Percentiles rank a stretch among this genome's conserved stretches.
Evolutionary conservation across 1,140 invertebrate species (phyloP).

Genomic region (Eubasilissa regina): DNA sequence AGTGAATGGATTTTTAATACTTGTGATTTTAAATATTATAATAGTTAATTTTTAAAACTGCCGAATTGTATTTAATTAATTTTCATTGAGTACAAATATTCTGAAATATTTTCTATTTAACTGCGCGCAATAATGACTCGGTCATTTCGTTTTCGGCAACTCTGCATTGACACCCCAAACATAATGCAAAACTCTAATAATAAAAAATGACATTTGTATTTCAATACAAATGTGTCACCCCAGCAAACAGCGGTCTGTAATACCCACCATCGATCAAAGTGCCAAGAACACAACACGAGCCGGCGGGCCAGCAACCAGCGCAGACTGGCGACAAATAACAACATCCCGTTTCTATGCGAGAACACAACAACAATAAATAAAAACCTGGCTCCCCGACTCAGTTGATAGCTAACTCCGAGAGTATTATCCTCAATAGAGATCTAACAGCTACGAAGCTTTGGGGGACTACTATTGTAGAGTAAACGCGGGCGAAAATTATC

Average conservation of each 20-base stretch:
- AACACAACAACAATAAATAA: conserved; percentile 10
- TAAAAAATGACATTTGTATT: conserved; percentile 1
- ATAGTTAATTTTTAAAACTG: no score
- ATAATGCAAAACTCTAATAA: background rate
- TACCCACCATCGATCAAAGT: background rate
- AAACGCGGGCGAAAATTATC: background rate
- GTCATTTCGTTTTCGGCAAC: conserved; percentile 4
- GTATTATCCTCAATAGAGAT: background rate
- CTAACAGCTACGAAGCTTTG: background rate
- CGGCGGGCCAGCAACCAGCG: conserved; percentile 1
- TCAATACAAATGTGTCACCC: conserved; percentile 19
- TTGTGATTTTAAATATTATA: no score
- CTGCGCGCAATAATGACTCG: conserved; percentile 1
- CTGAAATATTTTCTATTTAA: background rate
- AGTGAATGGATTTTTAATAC: no score
- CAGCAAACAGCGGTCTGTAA: background rate
- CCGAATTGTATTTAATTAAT: no score
- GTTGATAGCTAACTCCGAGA: background rate
- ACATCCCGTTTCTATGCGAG: background rate
- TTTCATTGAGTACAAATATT: no score
- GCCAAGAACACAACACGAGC: background rate
- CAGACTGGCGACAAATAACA: conserved; percentile 9
- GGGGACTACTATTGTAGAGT: background rate
- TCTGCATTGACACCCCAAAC: conserved; percentile 14
- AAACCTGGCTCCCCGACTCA: conserved; percentile 17